Conservation (phyloP, 2,797 vertebrate genomes). For the Intellagama lesueurii region DNA sequence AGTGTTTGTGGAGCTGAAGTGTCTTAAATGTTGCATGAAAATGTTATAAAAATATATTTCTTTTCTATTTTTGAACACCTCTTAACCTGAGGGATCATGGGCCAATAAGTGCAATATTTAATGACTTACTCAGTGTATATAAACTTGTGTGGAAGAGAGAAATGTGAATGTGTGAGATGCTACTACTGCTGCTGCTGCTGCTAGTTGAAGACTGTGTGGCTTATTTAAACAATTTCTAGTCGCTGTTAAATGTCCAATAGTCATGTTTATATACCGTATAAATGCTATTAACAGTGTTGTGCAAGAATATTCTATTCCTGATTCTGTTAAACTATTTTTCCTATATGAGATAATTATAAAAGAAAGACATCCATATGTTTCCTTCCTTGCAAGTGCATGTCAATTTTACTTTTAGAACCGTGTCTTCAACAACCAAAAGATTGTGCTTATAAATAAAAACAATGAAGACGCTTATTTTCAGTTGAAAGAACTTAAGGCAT, state of each 20-base stretch:
- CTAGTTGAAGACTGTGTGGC: conserved; percentile 72
- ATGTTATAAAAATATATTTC: conserved; percentile 80
- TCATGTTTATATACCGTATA: conserved; percentile 69
- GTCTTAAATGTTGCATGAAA: conserved; percentile 86
- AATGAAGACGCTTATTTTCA: conserved; percentile 39
- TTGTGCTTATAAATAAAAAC: conserved; percentile 49
- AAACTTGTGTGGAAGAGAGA: conserved; percentile 83
- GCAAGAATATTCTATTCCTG: conserved; percentile 73
- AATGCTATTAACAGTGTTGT: conserved; percentile 68
- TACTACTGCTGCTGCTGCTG: conserved; percentile 62
- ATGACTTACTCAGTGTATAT: conserved; percentile 93
- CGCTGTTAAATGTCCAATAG: conserved; percentile 70
- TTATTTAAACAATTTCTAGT: conserved; percentile 71
- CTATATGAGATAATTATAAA: conserved; percentile 60
- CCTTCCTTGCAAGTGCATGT: conserved; percentile 71
- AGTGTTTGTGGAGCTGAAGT: conserved; percentile 77
- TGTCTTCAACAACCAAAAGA: conserved; percentile 58
- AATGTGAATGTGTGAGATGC: conserved; percentile 73
- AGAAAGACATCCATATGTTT: conserved; percentile 67
- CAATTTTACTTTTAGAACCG: conserved; percentile 73
- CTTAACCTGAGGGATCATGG: conserved; percentile 91
- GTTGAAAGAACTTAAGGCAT: conserved; percentile 45
- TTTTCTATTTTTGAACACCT: conserved; percentile 90
- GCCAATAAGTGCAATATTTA: conserved; percentile 99
- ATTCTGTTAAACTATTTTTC: conserved; percentile 68